These are phyloP conservation scores for Mobula hypostoma DNA, from an alignment of 2,113 vertebrate species.

Conservation along the genomic window DNA sequence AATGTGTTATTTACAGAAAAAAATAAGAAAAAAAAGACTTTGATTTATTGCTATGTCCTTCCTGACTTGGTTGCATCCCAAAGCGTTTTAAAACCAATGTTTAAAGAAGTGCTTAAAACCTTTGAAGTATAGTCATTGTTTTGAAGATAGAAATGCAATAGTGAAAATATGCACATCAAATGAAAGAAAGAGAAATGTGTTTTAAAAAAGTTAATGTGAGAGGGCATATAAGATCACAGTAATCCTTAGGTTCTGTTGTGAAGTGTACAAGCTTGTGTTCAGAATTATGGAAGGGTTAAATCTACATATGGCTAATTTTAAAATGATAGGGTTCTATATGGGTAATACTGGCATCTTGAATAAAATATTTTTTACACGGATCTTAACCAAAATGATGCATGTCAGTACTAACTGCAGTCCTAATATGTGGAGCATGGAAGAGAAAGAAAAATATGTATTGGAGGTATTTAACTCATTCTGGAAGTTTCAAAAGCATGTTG, in stretches of 20 bases:
- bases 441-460: not conserved
- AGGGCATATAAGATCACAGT: not conserved
- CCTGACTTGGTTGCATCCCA: too few species aligned
- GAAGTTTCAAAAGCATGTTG: not conserved
- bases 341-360: not conserved
- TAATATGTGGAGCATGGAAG: not conserved
- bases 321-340: not conserved
- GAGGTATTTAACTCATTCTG: not conserved
- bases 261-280: not conserved
- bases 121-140: not conserved
- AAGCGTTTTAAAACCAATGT: too few species aligned
- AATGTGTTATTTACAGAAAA: not conserved
- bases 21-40: not conserved
- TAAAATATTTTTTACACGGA: not conserved
- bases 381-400: not conserved
- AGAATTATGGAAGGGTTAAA: not conserved
- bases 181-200: too few species aligned
- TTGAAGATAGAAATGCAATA: not conserved
- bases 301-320: not conserved
- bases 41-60: too few species aligned
- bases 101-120: too few species aligned
- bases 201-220: too few species aligned
- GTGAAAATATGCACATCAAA: not conserved
- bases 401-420: too few species aligned
- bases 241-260: not conserved